These are phyloP conservation scores for Sipha flava DNA, from an alignment of 1,140 invertebrate genomes.

Conservation along the genomic window DNA sequence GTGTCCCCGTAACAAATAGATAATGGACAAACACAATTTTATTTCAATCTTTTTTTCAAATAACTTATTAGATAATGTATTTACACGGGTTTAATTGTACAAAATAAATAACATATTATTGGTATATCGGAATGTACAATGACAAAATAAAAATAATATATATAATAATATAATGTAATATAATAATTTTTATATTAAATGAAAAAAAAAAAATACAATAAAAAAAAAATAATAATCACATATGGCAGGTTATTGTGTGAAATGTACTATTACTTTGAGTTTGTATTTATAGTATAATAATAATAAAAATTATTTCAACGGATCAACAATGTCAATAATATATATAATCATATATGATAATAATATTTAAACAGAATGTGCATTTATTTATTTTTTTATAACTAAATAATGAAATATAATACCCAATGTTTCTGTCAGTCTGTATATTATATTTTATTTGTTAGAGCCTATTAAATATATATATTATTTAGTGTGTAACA, in stretches of 20 bases:
- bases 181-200: neutral
- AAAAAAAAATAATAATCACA: conserved; percentile 10
- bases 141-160: conserved; percentile 13
- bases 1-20: conserved; percentile 19
- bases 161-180: neutral
- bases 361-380: conserved; percentile 17
- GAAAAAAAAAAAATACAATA: neutral
- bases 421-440: conserved; percentile 32
- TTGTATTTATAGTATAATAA: neutral
- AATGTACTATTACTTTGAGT: neutral
- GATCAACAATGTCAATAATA: conserved; percentile 20
- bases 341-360: conserved; percentile 17
- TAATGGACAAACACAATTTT: conserved; percentile 11
- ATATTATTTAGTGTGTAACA: conserved; percentile 15
- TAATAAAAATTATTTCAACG: conserved; percentile 30
- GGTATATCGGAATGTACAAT: conserved; percentile 26
- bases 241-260: conserved; percentile 16
- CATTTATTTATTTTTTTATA: neutral
- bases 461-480: conserved; percentile 10
- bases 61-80: conserved; percentile 25
- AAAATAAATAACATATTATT: conserved; percentile 20
- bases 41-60: neutral
- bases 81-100: conserved; percentile 16
- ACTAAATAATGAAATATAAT: conserved; percentile 32
- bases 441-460: conserved; percentile 13